phyloP scores from a whole-genome alignment of 2,888 invertebrate species.

The Drosophila dives region DNA sequence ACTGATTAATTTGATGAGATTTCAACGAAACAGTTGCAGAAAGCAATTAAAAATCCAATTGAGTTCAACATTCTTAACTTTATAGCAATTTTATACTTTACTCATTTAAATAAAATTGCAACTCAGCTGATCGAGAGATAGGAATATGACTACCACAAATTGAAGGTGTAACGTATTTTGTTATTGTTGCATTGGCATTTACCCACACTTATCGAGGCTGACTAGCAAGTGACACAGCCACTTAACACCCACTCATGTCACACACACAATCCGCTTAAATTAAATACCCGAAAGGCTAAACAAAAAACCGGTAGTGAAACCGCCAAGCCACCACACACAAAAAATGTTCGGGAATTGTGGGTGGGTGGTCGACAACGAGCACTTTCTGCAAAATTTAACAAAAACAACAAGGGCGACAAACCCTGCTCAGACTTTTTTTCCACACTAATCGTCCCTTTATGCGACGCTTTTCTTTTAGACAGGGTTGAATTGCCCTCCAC shows the following conservation, averaged over 20 bases:
- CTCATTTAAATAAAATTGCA: background rate
- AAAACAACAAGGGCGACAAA: conserved; percentile 76
- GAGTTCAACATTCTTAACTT: conserved; percentile 28
- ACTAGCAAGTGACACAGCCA: conserved; percentile 80
- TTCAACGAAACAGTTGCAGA: conserved; percentile 62
- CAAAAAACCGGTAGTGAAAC: conserved; percentile 66
- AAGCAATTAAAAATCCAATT: conserved; percentile 66
- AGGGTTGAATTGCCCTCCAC: conserved; percentile 35
- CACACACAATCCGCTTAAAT: conserved; percentile 79
- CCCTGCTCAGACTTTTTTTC: conserved; percentile 50
- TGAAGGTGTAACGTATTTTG: background rate
- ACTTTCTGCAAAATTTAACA: conserved; percentile 82
- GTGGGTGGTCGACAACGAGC: conserved; percentile 38
- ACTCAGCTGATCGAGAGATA: background rate
- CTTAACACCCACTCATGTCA: conserved; percentile 81
- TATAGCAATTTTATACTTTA: background rate
- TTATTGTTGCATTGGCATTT: conserved; percentile 34
- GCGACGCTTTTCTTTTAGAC: conserved; percentile 60
- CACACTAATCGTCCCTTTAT: conserved; percentile 73
- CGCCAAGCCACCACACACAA: conserved; percentile 57
- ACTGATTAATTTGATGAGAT: conserved; percentile 82
- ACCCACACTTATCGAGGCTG: conserved; percentile 49
- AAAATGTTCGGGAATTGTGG: conserved; percentile 34
- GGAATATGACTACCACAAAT: background rate
- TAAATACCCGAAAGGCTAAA: conserved; percentile 78